Conservation (phyloP, 2,888 invertebrate genomes). For the Apotomis capreana region DNA sequence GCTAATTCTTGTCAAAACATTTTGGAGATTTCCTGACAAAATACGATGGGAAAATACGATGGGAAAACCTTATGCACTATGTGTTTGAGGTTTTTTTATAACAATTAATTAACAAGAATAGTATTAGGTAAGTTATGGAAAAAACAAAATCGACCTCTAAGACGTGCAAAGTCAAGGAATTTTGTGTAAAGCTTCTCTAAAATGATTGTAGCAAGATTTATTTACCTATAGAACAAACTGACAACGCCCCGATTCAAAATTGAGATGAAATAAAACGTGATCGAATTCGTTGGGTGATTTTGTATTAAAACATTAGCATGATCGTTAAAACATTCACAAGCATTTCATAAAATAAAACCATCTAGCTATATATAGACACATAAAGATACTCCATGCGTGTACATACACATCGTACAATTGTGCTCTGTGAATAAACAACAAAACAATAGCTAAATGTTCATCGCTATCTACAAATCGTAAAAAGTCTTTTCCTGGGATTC, state of each 20-base stretch:
- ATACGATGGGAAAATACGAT: too few species aligned
- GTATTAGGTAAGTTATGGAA: too few species aligned
- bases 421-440: constrained; percentile 45
- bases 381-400: constrained; percentile 23
- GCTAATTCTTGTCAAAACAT: not conserved
- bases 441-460: constrained; percentile 24
- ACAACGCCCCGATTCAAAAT: too few species aligned
- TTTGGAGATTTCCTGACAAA: not conserved
- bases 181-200: too few species aligned
- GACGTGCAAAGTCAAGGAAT: too few species aligned
- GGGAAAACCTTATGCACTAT: too few species aligned
- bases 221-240: too few species aligned
- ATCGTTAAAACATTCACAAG: constrained; percentile 29
- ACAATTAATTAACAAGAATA: too few species aligned
- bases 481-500: constrained; percentile 14
- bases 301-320: not conserved
- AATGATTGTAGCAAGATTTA: too few species aligned
- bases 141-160: too few species aligned
- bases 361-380: constrained; percentile 19
- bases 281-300: not conserved
- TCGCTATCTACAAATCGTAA: constrained; percentile 9
- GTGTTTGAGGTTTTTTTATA: too few species aligned
- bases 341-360: constrained; percentile 2
- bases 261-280: too few species aligned
- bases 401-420: constrained; percentile 18